phyloP scores from a whole-genome alignment of 2,888 invertebrate genomes.

The Aleiodes leptofemur region DNA sequence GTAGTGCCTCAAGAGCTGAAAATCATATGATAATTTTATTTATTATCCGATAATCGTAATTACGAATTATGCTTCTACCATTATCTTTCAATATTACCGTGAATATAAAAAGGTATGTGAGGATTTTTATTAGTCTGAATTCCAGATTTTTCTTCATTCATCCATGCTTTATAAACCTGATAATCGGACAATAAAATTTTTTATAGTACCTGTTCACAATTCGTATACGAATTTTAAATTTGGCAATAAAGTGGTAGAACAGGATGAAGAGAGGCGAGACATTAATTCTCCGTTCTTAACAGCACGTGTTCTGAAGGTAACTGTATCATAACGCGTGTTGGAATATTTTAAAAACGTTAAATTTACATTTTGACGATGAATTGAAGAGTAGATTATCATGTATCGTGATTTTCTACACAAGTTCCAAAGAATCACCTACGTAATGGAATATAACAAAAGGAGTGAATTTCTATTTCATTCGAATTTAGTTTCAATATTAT shows the following conservation, averaged over 20 bases:
- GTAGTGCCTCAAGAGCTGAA: not conserved
- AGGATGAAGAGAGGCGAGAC: too few species aligned
- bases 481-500: too few species aligned
- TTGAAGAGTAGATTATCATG: too few species aligned
- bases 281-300: too few species aligned
- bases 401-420: too few species aligned
- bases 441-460: too few species aligned
- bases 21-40: not conserved
- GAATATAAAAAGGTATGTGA: slow-evolving; percentile 56
- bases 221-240: not conserved
- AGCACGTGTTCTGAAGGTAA: too few species aligned
- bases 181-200: slow-evolving; percentile 1
- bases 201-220: not conserved
- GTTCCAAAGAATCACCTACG: too few species aligned
- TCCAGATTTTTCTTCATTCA: slow-evolving; percentile 55
- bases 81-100: not conserved
- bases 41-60: not conserved
- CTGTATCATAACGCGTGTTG: too few species aligned
- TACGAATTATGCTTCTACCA: not conserved
- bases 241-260: not conserved
- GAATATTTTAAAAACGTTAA: too few species aligned
- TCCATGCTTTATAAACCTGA: slow-evolving; percentile 71
- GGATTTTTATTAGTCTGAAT: slow-evolving; percentile 44
- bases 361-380: too few species aligned
- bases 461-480: too few species aligned